Percentiles rank a stretch among this genome's conserved stretches.
Evolutionary conservation across 1,140 invertebrate genomes (phyloP).

Genomic region (Drosophila ambigua): DNA sequence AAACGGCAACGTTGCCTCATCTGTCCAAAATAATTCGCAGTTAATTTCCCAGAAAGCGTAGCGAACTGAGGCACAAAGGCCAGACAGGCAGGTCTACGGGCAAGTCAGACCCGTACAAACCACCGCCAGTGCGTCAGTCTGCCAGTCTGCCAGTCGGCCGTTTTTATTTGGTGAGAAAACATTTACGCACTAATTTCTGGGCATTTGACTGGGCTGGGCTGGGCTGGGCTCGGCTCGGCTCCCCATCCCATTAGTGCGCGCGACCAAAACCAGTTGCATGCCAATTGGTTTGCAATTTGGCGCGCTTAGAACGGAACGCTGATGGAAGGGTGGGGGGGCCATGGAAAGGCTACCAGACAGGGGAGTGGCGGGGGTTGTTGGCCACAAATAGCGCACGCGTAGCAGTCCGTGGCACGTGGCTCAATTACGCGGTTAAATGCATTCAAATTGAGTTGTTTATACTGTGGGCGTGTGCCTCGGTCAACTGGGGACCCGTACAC

Average conservation of each 20-base stretch:
- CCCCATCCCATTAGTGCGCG: conserved; percentile 50
- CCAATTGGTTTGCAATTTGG: conserved; percentile 82
- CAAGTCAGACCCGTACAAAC: conserved; percentile 10
- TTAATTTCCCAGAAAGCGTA: conserved; percentile 80
- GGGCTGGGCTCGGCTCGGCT: conserved; percentile 5
- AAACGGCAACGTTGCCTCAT: conserved; percentile 13
- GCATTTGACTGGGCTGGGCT: conserved; percentile 37
- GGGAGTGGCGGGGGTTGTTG: conserved; percentile 20
- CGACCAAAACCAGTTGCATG: conserved; percentile 76
- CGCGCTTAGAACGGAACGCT: conserved; percentile 54
- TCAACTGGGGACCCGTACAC: conserved; percentile 36
- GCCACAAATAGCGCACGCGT: conserved; percentile 77
- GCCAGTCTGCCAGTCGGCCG: conserved; percentile 5
- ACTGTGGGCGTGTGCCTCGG: conserved; percentile 65
- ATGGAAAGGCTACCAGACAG: not conserved
- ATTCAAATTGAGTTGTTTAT: conserved; percentile 84
- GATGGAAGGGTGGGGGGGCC: not conserved
- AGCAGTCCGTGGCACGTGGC: conserved; percentile 66
- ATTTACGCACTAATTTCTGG: conserved; percentile 83
- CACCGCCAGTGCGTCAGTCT: not conserved
- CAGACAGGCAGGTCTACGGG: not conserved
- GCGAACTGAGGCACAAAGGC: conserved; percentile 74
- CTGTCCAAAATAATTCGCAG: conserved; percentile 74
- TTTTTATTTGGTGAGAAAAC: conserved; percentile 83
- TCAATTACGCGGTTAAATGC: conserved; percentile 83